Evolutionary conservation across 2,113 vertebrate genomes (phyloP).

Genomic region (Lycaon pictus): DNA sequence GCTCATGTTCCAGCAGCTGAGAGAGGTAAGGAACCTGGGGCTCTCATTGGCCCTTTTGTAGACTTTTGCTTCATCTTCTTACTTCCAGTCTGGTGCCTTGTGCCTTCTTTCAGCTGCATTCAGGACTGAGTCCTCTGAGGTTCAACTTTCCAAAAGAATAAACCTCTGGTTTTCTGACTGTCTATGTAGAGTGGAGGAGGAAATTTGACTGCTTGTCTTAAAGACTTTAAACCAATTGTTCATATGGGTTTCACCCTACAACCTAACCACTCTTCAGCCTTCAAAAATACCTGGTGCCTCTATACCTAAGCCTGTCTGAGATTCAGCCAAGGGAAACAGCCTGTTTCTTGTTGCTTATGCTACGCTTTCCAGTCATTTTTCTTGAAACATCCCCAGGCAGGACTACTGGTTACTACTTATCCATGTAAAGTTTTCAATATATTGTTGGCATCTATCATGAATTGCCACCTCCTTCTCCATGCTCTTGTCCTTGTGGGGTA

Average conservation of each 20-base stretch:
- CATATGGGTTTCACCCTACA: background rate
- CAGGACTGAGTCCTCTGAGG: background rate
- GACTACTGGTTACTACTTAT: background rate
- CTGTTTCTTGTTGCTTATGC: background rate
- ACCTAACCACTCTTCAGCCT: background rate
- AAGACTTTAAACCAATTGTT: background rate
- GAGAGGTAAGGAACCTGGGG: background rate
- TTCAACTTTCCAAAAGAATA: background rate
- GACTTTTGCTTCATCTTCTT: background rate
- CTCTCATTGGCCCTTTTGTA: background rate
- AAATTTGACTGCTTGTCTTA: background rate
- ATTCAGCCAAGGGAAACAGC: background rate
- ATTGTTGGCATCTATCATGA: background rate
- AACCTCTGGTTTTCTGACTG: background rate
- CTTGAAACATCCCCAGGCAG: background rate
- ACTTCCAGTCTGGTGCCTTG: background rate
- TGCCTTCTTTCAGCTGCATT: background rate
- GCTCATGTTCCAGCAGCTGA: background rate
- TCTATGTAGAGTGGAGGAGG: background rate
- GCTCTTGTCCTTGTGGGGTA: background rate
- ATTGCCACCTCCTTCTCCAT: background rate
- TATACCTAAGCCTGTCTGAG: background rate
- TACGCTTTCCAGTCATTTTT: background rate
- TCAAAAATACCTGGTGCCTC: background rate
- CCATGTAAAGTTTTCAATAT: background rate